Evolutionary conservation across 2,797 vertebrate genomes (phyloP).

Genomic region (Synanceia verrucosa): DNA sequence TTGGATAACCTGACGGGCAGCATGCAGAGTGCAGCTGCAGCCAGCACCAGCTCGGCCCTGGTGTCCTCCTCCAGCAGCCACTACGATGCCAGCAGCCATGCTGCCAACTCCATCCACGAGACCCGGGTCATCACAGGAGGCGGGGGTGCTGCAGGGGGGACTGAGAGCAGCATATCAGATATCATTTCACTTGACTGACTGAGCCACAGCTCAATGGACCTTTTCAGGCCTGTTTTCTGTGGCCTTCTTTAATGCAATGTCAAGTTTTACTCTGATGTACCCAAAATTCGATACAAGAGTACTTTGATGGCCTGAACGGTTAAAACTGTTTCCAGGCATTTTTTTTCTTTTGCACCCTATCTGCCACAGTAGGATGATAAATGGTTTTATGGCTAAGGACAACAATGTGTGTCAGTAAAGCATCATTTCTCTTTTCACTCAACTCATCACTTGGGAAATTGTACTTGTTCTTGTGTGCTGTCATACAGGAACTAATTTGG

Average conservation of each 20-base stretch:
- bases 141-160: constrained; percentile 71
- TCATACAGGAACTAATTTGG: not conserved
- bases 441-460: not conserved
- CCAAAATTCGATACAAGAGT: constrained; percentile 8
- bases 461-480: not conserved
- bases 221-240: constrained; percentile 29
- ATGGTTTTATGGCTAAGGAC: not conserved
- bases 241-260: constrained; percentile 17
- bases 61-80: constrained; percentile 89
- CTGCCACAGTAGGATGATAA: not conserved
- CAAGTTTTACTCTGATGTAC: constrained; percentile 4
- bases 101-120: constrained; percentile 84
- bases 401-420: not conserved
- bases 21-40: constrained; percentile 85
- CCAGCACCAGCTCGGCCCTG: constrained; percentile 85
- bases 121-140: constrained; percentile 86
- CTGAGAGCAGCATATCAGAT: constrained; percentile 83
- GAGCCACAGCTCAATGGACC: constrained; percentile 59
- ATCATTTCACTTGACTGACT: constrained; percentile 96
- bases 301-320: constrained; percentile 13
- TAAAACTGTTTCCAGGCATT: not conserved
- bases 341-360: not conserved
- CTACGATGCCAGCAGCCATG: constrained; percentile 83
- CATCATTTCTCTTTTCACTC: not conserved
- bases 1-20: constrained; percentile 93